phyloP scores from a whole-genome alignment of 2,888 invertebrate species.

The Hoplodrina ambigua region DNA sequence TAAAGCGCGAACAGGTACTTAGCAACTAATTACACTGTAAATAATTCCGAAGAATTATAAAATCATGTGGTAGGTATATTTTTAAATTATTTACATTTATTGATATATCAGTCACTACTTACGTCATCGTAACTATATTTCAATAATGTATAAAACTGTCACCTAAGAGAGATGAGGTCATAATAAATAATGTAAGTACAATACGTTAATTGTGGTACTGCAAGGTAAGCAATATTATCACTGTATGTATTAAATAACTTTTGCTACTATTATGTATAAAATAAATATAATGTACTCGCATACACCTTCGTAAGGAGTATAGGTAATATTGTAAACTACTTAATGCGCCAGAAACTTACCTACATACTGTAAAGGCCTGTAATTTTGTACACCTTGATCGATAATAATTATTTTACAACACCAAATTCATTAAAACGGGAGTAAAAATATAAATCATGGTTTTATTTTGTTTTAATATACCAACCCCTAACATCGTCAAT shows the following conservation, averaged over 20 bases:
- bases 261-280: constrained; percentile 73
- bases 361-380: constrained; percentile 86
- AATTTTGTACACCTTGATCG: constrained; percentile 89
- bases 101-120: constrained; percentile 63
- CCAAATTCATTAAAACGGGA: constrained; percentile 86
- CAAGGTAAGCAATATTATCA: constrained; percentile 83
- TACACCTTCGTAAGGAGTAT: constrained; percentile 74
- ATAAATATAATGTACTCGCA: constrained; percentile 78
- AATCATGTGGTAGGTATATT: constrained; percentile 66
- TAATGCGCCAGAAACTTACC: constrained; percentile 81
- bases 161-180: constrained; percentile 57
- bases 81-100: constrained; percentile 62
- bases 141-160: constrained; percentile 78
- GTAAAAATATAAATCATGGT: constrained; percentile 76
- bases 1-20: constrained; percentile 50
- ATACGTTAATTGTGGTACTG: constrained; percentile 79
- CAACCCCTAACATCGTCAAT: constrained; percentile 52
- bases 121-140: constrained; percentile 67
- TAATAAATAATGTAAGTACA: constrained; percentile 71
- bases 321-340: constrained; percentile 71
- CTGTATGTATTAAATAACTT: constrained; percentile 76
- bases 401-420: constrained; percentile 87
- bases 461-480: constrained; percentile 68
- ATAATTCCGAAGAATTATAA: constrained; percentile 66
- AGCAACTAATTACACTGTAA: constrained; percentile 63